Evolutionary conservation across 2,113 vertebrate species (phyloP), one percentile per base, ranked within the genome.

Genomic region (Martes martes): DNA sequence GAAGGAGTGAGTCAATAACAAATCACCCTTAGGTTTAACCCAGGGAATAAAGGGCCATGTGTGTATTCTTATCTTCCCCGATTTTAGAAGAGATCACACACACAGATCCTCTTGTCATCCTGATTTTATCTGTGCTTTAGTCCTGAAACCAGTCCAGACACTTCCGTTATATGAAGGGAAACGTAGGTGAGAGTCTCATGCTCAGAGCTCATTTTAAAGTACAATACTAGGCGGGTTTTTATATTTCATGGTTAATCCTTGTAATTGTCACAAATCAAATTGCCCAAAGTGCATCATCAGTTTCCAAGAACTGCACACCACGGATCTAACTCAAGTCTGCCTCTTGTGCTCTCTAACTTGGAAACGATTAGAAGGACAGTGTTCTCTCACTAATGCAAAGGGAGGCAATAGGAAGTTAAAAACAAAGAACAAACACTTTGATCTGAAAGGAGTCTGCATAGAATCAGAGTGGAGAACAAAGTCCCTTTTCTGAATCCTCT

Each of bases 181-280:
- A 98, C 90, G 19, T 24, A 86, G 85, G 52, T 11, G 76, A 11
- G 13, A 23, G 11, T 36, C 71, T 97, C 86, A 85, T 5, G 47
- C 28, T 76, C 45, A 31, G 74, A 95, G 94, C 61, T 95, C 80
- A 95, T 92, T 96, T 94, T 55, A 80, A 85, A 97, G 79, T 0
- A 61, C 21, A 96, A 23, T 69, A 87, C 6, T 6, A 69, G 47
- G 91, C 7, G 4, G 39, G 18, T 61, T 97, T 97, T 93, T 97
- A 39, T 7, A 95, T 87, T 96, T 83, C 47, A 81, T 15, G 7
- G 63, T 55, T 97, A 97, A 42, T 42, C 39, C 4, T 42, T 42
- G 39, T 42, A 42, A 97, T 52, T 98, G 86, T 76, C 61, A 98
- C 89, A 97, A 96, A 98, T 94, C 89, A 95, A 92, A 93, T 96